phyloP scores from a whole-genome alignment of 2,888 invertebrate species.

The Pandemis cinnamomeana region DNA sequence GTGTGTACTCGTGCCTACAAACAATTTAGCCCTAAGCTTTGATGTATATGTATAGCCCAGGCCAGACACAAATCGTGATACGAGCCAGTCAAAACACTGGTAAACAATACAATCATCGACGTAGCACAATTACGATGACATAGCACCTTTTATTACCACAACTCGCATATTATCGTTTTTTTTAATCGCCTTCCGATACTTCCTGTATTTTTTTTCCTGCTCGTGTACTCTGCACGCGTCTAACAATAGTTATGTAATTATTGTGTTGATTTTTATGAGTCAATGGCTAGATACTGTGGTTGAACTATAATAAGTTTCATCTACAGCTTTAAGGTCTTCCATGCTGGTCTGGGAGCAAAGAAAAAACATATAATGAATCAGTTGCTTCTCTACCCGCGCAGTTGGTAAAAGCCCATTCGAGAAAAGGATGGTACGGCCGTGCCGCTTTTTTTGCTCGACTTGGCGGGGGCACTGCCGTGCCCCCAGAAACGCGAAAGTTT shows the following conservation, averaged over 20 bases:
- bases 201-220: constrained; percentile 35
- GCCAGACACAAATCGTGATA: not conserved
- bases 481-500: too few relatives aligned
- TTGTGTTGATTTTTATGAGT: not conserved
- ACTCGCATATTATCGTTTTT: constrained; percentile 37
- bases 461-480: too few relatives aligned
- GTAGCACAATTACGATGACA: constrained; percentile 36
- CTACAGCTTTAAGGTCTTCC: not conserved
- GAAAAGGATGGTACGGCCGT: too few relatives aligned
- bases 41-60: not conserved
- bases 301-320: not conserved
- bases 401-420: too few relatives aligned
- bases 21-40: not conserved
- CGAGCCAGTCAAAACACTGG: constrained; percentile 11
- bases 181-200: constrained; percentile 36
- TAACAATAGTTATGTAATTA: constrained; percentile 2
- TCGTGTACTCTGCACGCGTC: constrained; percentile 1
- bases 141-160: constrained; percentile 33
- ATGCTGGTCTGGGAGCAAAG: not conserved
- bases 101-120: constrained; percentile 23
- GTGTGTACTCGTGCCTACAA: too few relatives aligned
- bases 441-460: too few relatives aligned
- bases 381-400: too few relatives aligned
- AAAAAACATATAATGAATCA: too few relatives aligned
- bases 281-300: not conserved